Evolutionary conservation across 2,888 invertebrate species (phyloP), one percentile per base, ranked within the genome.

Genomic region (Drosophila buzzatii): DNA sequence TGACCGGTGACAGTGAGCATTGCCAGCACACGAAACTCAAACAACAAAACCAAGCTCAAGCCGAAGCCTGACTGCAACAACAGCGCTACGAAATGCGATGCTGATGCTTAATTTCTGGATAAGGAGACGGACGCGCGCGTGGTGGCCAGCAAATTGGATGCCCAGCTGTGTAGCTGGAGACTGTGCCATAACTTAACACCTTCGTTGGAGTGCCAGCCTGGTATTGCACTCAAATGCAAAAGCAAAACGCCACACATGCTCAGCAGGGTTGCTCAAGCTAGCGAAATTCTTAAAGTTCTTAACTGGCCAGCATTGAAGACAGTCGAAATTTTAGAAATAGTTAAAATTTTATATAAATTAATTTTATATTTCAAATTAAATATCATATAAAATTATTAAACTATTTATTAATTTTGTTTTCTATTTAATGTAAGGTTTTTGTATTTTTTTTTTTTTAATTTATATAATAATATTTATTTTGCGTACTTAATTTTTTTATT

Each of bases 131-230:
- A 18, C 9, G 39, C 47, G 45, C 58, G 61, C 73, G 86, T 58
- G 77, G 82, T 75, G 84, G 74, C 71, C 75, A 74, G 63, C 76
- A 73, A 88, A 85, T 88, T 85, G 89, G 89, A 88, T 86, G 85
- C 86, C 81, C 86, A 86, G 85, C 87, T 86, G 89, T 83, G 84
- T 73, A 70, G 76, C 74, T 67, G 58, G 68, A 58, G 86, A 82
- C 86, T 80, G 88, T 84, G 86, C 83, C 85, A 86, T 86, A 86
- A 86, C 82, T 86, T 89, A 86, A 86, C 86, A 86, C 86, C 87
- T 86, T 86, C 89, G 82, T 56, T 52, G 77, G 57, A 76, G 74
- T 87, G 70, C 61, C 68, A 31, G 44, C 49, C 63, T 23, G 64
- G 65, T 37, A 66, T 61, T 56, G 73, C 82, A 80, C 57, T 65